phyloP scores from a whole-genome alignment of 2,113 vertebrate genomes.

The Cygnus atratus region DNA sequence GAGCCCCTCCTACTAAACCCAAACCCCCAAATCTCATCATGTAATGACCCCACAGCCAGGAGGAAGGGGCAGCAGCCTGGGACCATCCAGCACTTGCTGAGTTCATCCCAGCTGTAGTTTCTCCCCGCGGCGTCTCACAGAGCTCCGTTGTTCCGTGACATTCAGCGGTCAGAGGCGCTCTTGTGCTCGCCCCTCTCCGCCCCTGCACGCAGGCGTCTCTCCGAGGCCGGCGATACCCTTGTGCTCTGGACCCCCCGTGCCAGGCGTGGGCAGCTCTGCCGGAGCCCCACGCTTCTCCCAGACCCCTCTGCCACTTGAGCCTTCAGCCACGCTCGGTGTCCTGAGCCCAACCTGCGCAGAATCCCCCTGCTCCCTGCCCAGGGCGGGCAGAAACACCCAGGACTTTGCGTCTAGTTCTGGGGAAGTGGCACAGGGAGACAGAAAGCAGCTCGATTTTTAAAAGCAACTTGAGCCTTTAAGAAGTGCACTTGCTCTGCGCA shows the following conservation, averaged over 20 bases:
- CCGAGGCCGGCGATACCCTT: neutral
- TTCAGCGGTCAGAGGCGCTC: neutral
- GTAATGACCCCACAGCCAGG: neutral
- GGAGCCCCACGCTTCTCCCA: neutral
- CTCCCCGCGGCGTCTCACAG: neutral
- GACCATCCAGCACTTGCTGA: neutral
- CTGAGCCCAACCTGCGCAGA: neutral
- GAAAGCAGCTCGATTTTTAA: neutral
- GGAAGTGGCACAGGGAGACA: neutral
- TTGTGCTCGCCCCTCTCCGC: neutral
- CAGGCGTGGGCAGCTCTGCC: neutral
- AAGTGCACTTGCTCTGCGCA: neutral
- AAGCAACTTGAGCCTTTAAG: neutral
- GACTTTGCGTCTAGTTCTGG: neutral
- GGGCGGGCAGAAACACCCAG: too few species aligned
- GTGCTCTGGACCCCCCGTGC: neutral
- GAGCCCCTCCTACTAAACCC: neutral
- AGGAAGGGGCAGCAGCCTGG: neutral
- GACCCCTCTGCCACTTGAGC: neutral
- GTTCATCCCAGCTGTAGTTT: neutral
- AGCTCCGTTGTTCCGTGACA: slow-evolving; percentile 22
- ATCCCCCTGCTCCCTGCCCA: neutral
- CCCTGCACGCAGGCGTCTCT: neutral
- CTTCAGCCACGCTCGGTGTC: rapidly evolving
- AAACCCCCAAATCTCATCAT: rapidly evolving